Conservation (phyloP, 2,113 vertebrate genomes). For the Muntiacus reevesi region DNA sequence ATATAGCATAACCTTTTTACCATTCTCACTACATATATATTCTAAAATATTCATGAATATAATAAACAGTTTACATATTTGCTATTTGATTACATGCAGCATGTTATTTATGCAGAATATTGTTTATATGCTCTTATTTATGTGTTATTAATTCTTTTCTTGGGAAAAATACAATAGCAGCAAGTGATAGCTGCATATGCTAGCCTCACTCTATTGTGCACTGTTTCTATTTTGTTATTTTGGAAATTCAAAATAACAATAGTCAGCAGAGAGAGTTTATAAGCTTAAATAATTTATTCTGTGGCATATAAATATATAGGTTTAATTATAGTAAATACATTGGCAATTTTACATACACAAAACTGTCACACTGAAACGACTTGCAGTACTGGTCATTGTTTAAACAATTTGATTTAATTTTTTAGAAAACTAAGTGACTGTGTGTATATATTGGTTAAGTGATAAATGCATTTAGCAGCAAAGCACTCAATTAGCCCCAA, state of each 20-base stretch:
- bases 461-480: background rate
- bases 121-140: background rate
- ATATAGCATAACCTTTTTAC: background rate
- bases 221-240: background rate
- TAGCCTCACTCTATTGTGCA: background rate
- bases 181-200: background rate
- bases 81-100: background rate
- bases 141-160: background rate
- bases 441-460: background rate
- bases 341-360: background rate
- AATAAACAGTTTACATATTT: background rate
- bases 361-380: background rate
- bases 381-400: background rate
- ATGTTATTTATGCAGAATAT: background rate
- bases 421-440: background rate
- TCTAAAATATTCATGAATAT: background rate
- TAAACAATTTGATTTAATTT: constrained; percentile 6
- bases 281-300: constrained; percentile 22
- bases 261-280: background rate
- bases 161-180: background rate
- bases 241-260: background rate
- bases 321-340: constrained; percentile 31
- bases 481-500: background rate
- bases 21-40: background rate
- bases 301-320: background rate